Conservation (phyloP, 2,113 vertebrate genomes). For the Pimephales promelas region DNA sequence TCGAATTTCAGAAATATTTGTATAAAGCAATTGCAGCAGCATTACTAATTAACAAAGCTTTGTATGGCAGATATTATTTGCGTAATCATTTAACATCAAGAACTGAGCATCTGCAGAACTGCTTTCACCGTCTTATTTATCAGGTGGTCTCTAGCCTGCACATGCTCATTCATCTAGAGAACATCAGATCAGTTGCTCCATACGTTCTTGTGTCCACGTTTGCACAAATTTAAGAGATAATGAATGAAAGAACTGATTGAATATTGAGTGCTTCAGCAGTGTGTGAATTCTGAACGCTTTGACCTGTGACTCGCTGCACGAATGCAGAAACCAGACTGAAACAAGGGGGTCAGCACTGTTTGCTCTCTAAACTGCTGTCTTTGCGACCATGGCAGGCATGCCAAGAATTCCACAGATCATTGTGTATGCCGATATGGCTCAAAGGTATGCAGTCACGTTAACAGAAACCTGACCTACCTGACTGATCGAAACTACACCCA, state of each 20-base stretch:
- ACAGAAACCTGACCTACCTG: slow-evolving; percentile 84
- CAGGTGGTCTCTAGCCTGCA: neutral
- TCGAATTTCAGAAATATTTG: neutral
- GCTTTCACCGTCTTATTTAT: neutral
- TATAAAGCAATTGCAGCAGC: neutral
- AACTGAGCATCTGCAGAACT: neutral
- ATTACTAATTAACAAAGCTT: neutral
- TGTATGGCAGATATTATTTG: neutral
- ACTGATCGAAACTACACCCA: slow-evolving; percentile 84
- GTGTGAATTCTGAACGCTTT: slow-evolving; percentile 40
- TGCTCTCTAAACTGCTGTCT: slow-evolving; percentile 59
- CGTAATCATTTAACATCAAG: neutral
- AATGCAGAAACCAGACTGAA: slow-evolving; percentile 55
- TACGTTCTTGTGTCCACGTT: neutral
- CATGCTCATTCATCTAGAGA: neutral
- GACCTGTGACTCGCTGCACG: slow-evolving; percentile 52
- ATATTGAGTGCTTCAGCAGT: slow-evolving; percentile 21
- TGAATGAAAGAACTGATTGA: neutral
- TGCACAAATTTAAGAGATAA: slow-evolving; percentile 21
- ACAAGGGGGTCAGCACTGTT: slow-evolving; percentile 57
- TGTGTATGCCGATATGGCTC: slow-evolving; percentile 63
- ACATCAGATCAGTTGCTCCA: neutral
- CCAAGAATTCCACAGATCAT: slow-evolving; percentile 65
- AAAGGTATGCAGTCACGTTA: slow-evolving; percentile 76
- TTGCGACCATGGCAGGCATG: slow-evolving; percentile 60